phyloP scores from a whole-genome alignment of 2,797 vertebrate genomes.

The Phrynocephalus guinanensis region DNA sequence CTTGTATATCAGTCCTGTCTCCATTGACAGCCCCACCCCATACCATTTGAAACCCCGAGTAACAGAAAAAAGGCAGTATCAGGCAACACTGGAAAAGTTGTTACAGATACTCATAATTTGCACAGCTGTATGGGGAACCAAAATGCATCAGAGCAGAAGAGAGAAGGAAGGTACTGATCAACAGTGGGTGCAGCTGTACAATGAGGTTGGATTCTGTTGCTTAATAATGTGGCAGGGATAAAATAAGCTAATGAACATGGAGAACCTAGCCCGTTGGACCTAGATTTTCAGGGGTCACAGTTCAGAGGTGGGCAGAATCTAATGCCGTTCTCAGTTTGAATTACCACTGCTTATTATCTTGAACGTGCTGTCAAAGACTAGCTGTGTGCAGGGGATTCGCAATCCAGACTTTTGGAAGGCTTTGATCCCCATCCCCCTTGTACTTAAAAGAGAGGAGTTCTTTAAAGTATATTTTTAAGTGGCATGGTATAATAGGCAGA shows the following conservation, averaged over 20 bases:
- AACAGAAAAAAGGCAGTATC: neutral
- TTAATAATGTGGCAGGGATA: neutral
- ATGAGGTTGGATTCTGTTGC: neutral
- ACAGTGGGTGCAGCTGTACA: neutral
- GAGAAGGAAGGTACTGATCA: neutral
- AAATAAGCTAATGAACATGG: neutral
- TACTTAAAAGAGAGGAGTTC: neutral
- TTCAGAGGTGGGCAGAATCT: neutral
- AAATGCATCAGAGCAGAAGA: conserved; percentile 5
- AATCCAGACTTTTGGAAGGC: neutral
- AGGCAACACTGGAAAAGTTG: neutral
- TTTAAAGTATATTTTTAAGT: neutral
- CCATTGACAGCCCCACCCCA: too few relatives aligned
- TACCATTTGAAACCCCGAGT: neutral
- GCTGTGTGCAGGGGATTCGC: neutral
- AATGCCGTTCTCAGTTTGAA: neutral
- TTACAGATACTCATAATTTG: neutral
- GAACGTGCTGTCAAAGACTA: neutral
- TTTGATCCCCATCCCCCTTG: neutral
- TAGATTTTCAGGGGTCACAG: too few relatives aligned
- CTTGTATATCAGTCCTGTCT: neutral
- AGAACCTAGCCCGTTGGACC: neutral
- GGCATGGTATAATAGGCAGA: too few relatives aligned
- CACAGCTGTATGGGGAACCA: neutral
- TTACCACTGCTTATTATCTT: neutral